These are phyloP conservation scores for Alitta virens DNA, from an alignment of 2,888 invertebrate genomes.

Conservation along the genomic window DNA sequence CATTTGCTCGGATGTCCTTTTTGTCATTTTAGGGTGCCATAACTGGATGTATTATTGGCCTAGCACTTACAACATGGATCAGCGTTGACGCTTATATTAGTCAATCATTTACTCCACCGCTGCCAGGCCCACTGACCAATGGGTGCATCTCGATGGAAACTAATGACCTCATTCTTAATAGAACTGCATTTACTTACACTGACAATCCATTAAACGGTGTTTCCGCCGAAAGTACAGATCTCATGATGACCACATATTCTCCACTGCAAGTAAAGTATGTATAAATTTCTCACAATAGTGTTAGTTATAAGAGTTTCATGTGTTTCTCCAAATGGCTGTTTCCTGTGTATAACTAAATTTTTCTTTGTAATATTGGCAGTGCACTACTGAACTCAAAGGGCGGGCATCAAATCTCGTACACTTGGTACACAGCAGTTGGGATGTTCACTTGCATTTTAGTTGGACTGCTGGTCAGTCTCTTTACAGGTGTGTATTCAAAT, in stretches of 20 bases:
- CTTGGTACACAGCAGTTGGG: constrained; percentile 11
- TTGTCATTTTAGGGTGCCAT: constrained; percentile 9
- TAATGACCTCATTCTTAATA: not conserved
- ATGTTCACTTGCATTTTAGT: constrained; percentile 4
- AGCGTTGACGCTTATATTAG: constrained; percentile 11
- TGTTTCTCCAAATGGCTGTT: too few relatives aligned
- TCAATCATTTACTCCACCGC: constrained; percentile 8
- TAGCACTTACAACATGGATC: constrained; percentile 12
- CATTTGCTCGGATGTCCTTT: too few relatives aligned
- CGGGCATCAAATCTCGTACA: constrained; percentile 1
- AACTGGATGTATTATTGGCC: constrained; percentile 5
- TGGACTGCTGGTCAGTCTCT: constrained; percentile 3
- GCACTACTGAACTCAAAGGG: too few relatives aligned
- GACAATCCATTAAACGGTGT: not conserved
- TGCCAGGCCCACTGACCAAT: not conserved
- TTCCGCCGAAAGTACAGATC: not conserved
- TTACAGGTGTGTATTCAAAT: constrained; percentile 12
- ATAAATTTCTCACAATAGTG: too few relatives aligned
- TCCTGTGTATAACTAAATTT: too few relatives aligned
- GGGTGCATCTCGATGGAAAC: not conserved
- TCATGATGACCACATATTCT: not conserved
- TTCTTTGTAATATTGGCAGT: too few relatives aligned
- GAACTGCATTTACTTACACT: not conserved
- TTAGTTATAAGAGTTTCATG: too few relatives aligned
- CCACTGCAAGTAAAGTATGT: too few relatives aligned